phyloP scores from a whole-genome alignment of 1,140 invertebrate species.

The Sminthurinus signatus region DNA sequence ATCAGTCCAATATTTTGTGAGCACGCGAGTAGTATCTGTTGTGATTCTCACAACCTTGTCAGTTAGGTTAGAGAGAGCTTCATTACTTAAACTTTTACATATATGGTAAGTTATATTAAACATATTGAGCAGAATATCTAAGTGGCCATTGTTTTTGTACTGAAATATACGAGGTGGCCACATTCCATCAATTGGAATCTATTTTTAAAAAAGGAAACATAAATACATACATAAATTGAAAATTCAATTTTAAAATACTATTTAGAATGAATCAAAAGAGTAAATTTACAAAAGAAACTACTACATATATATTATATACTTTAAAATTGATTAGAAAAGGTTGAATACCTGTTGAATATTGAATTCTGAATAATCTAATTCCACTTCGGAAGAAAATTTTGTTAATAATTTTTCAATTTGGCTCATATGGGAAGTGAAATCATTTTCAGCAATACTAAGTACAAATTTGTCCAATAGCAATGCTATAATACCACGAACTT shows the following conservation, averaged over 20 bases:
- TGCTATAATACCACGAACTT: constrained; percentile 14
- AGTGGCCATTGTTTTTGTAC: constrained; percentile 8
- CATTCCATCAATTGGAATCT: constrained; percentile 26
- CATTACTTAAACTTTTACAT: constrained; percentile 3
- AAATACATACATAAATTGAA: no score
- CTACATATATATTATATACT: not conserved
- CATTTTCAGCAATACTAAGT: not conserved
- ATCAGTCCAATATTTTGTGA: not conserved
- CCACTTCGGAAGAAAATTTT: not conserved
- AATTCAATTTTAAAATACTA: no score
- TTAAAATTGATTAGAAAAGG: not conserved
- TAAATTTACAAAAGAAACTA: not conserved
- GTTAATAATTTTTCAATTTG: constrained; percentile 6
- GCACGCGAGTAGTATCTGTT: not conserved
- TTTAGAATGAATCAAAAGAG: no score
- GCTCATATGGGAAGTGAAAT: not conserved
- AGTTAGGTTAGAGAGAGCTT: not conserved
- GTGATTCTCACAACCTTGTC: not conserved
- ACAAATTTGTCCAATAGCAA: constrained; percentile 11
- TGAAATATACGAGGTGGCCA: constrained; percentile 19
- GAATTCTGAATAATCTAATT: constrained; percentile 7
- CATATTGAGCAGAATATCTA: constrained; percentile 16
- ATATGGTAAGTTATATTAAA: constrained; percentile 8
- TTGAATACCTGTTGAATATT: constrained; percentile 1
- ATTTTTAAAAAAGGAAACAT: no score